Percentiles rank a stretch among this genome's conserved stretches.
phyloP scores from a whole-genome alignment of 2,113 vertebrate genomes.

The Xerus inauris region DNA sequence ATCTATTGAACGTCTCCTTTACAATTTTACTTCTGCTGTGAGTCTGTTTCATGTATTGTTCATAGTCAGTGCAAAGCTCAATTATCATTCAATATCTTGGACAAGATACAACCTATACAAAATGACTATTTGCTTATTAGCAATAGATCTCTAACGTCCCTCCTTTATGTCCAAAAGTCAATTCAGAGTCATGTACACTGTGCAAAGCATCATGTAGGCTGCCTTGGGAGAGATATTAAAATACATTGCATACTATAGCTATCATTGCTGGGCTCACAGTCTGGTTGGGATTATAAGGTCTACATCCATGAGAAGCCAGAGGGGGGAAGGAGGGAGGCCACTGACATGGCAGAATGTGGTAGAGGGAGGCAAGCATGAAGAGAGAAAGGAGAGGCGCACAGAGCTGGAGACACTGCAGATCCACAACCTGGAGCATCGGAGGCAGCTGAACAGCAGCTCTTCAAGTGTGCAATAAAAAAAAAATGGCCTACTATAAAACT shows the following conservation, averaged over 20 bases:
- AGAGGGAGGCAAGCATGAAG: not conserved
- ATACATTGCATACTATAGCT: not conserved
- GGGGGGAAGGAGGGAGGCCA: not conserved
- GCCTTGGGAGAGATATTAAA: not conserved
- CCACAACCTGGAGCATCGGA: no score
- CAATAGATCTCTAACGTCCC: not conserved
- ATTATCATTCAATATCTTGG: not conserved
- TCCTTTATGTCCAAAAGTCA: not conserved
- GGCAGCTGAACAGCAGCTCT: no score
- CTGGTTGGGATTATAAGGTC: not conserved
- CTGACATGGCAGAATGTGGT: not conserved
- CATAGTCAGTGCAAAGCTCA: not conserved
- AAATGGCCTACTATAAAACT: no score
- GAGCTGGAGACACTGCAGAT: no score
- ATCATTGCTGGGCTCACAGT: not conserved
- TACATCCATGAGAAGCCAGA: not conserved
- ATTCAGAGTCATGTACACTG: not conserved
- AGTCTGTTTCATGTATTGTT: not conserved
- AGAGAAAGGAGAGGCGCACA: no score
- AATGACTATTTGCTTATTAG: not conserved
- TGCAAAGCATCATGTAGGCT: not conserved
- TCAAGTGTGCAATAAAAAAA: no score
- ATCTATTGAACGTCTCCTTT: not conserved
- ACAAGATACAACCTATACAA: not conserved
- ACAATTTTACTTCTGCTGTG: not conserved